Evolutionary conservation across 2,888 invertebrate genomes (phyloP).

Genomic region (Sinelater perroti): DNA sequence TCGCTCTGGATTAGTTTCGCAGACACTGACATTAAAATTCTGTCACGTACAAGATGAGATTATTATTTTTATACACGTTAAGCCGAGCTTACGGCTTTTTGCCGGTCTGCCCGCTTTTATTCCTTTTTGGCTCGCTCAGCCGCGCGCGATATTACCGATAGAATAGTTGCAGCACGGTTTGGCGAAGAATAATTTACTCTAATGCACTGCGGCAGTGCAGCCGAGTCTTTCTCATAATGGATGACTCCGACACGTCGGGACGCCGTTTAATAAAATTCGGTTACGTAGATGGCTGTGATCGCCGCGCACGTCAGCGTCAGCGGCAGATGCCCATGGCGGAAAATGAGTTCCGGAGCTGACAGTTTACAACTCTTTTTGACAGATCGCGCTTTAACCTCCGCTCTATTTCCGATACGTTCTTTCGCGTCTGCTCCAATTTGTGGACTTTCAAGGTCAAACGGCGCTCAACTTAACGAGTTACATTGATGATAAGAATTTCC

Average conservation of each 20-base stretch:
- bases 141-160: constrained; percentile 25
- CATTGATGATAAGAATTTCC: no score
- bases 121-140: constrained; percentile 24
- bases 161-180: constrained; percentile 33
- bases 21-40: constrained; percentile 36
- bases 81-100: constrained; percentile 29
- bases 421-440: background rate
- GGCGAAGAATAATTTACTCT: constrained; percentile 26
- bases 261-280: constrained; percentile 36
- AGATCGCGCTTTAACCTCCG: constrained; percentile 20
- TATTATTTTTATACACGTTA: constrained; percentile 36
- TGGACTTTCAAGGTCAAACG: constrained; percentile 9
- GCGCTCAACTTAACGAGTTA: no score
- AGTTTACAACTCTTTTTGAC: constrained; percentile 28
- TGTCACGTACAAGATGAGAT: constrained; percentile 36
- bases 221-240: constrained; percentile 27
- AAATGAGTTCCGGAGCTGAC: constrained; percentile 30
- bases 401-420: constrained; percentile 7
- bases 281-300: constrained; percentile 31
- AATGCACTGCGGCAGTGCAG: constrained; percentile 34
- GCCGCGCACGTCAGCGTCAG: constrained; percentile 29
- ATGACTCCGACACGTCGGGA: constrained; percentile 35
- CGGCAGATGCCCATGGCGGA: constrained; percentile 27
- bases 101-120: constrained; percentile 23
- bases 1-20: constrained; percentile 33